Conservation (phyloP, 2,888 invertebrate genomes). For the Scaptomyza cyrtandrae region DNA sequence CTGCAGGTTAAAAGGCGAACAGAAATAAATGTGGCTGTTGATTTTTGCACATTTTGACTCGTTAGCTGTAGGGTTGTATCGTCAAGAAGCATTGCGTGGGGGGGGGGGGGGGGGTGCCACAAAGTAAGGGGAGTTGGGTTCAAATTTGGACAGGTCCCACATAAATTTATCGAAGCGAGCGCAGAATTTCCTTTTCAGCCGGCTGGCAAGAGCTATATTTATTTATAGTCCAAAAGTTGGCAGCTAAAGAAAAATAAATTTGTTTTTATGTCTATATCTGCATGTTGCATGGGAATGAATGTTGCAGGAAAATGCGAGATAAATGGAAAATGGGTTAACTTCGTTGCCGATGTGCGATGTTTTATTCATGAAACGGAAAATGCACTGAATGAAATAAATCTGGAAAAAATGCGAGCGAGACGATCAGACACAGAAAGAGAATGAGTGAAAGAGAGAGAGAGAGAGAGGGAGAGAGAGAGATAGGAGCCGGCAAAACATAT, state of each 20-base stretch:
- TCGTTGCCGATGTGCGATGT: too few species aligned
- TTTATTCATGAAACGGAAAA: too few species aligned
- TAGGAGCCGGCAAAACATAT: conserved; percentile 15
- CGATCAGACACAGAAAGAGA: too few species aligned
- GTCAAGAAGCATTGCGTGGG: too few species aligned
- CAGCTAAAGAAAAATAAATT: conserved; percentile 37
- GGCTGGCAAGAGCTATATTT: conserved; percentile 64
- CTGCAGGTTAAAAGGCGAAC: conserved; percentile 42
- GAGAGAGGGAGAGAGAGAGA: too few species aligned
- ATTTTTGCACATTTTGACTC: conserved; percentile 57
- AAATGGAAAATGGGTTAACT: too few species aligned
- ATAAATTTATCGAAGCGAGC: conserved; percentile 49
- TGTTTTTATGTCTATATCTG: conserved; percentile 47
- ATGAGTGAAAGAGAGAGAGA: too few species aligned
- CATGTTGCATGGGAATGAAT: conserved; percentile 17
- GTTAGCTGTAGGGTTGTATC: neutral
- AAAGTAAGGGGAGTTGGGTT: neutral
- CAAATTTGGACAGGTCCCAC: conserved; percentile 54
- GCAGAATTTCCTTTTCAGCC: conserved; percentile 28
- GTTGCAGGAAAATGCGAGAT: conserved; percentile 13
- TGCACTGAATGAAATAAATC: conserved; percentile 53
- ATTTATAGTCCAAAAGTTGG: conserved; percentile 66
- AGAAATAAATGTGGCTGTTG: conserved; percentile 63
- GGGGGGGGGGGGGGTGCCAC: too few species aligned
- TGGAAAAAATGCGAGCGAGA: conserved; percentile 7